Base-by-base conservation (phyloP, 1,140 invertebrate genomes). In the Wasmannia auropunctata region DNA sequence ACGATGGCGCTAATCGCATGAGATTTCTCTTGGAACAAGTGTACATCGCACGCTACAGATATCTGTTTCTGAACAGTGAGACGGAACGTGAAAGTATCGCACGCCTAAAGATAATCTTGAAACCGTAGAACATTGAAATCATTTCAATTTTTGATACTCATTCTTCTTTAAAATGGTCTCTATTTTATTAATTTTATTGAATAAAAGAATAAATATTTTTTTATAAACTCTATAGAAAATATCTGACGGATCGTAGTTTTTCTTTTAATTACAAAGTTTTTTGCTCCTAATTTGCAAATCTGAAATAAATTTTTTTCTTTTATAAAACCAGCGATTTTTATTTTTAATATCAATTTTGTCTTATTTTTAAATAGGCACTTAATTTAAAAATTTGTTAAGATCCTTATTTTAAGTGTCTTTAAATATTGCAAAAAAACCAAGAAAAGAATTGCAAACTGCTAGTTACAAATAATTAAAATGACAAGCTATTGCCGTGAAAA, bases 11-110 rank as follows among this genome's bases (percentile, higher is more conserved):
- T 62, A 85, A 86, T 81, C 40, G 69, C 43, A 37, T n/a, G 75
- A 65, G 67, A 56, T 88, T 86, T 83, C 67, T 90, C 84, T 88
- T 74, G 37, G 43, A 67, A 54, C 70, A 70, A 75, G 34, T 85
- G 28, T 86, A 65, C 56, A 46, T 62, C 77, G 31, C 65, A 63
- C 16, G 75, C 70, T 58, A 74, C 60, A 65, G 31, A 69, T 51
- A 69, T 77, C 54, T 37, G 54, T 85, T 84, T 75, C 43, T 60
- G 46, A 77, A 49, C 51, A 56, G 34, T 34, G 22, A 56, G 37
- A 28, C 16, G 63, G 77, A 83, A 83, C 65, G 77, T 83, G 77
- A 81, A 83, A 83, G 77, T 86, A 69, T 31, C 19, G 16, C 19
- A 22, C 49, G 19, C 25, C 49, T 70, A 22, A 81, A 69, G 49